phyloP scores from a whole-genome alignment of 2,113 vertebrate species.

The Lophotis ruficrista region DNA sequence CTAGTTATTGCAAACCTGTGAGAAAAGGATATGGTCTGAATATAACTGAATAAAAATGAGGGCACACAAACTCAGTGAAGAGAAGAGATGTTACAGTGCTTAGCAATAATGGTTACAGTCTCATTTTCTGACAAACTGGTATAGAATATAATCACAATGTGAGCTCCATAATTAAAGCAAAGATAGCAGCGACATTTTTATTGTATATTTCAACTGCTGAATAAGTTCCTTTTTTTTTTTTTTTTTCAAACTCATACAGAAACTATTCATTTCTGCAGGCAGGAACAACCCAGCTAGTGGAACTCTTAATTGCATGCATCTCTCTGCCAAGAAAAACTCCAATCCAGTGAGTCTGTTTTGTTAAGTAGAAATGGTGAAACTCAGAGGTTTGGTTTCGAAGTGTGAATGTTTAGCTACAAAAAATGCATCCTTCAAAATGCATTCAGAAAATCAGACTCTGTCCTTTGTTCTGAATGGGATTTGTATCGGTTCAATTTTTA shows the following conservation, averaged over 20 bases:
- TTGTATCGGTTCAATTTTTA: neutral
- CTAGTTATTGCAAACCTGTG: constrained; percentile 54
- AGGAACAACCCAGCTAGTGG: constrained; percentile 49
- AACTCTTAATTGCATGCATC: constrained; percentile 37
- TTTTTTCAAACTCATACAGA: neutral
- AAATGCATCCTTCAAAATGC: neutral
- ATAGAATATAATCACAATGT: constrained; percentile 62
- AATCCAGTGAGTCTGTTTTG: neutral
- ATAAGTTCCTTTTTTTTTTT: constrained; percentile 27
- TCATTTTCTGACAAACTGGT: constrained; percentile 56
- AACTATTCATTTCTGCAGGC: constrained; percentile 43
- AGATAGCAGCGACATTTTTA: constrained; percentile 59
- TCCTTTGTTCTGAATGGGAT: neutral
- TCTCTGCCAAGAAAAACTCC: constrained; percentile 22
- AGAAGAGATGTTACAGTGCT: constrained; percentile 54
- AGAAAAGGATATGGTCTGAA: constrained; percentile 31
- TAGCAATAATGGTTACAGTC: constrained; percentile 56
- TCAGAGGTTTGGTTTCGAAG: neutral
- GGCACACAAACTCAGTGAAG: constrained; percentile 47
- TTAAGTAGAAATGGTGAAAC: neutral
- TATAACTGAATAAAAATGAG: constrained; percentile 63
- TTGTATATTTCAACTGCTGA: constrained; percentile 61
- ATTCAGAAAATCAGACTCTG: neutral
- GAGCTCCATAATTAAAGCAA: constrained; percentile 66
- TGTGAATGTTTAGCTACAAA: neutral